Conservation (phyloP, 35 echinoderm and acorn worm species). For the Heliocidaris erythrogramma region DNA sequence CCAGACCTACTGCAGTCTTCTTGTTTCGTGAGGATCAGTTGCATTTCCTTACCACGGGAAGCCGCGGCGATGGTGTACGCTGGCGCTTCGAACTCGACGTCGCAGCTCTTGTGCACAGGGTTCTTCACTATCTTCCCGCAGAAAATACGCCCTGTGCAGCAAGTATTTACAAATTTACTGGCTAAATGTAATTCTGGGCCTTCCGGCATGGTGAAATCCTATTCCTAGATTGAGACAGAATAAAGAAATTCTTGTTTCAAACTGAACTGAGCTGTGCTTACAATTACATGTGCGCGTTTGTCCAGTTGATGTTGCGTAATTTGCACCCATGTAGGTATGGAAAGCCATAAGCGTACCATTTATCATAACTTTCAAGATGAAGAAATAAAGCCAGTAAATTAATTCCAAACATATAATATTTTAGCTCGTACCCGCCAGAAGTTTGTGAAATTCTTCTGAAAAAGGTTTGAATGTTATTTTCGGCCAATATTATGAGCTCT, state of each 20-base stretch:
- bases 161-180: slow-evolving; percentile 72
- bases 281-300: background rate
- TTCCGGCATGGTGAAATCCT: slow-evolving; percentile 71
- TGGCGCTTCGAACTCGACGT: slow-evolving; percentile 66
- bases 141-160: slow-evolving; percentile 74
- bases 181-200: slow-evolving; percentile 87
- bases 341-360: background rate
- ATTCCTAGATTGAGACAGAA: too few relatives aligned
- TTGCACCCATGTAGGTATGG: background rate
- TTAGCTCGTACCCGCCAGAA: too few relatives aligned
- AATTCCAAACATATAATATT: too few relatives aligned
- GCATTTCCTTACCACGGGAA: slow-evolving; percentile 85
- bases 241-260: too few relatives aligned
- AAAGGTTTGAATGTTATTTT: too few relatives aligned
- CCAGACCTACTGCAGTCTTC: background rate
- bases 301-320: background rate
- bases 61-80: slow-evolving; percentile 71
- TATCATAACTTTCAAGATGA: background rate
- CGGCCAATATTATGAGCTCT: too few relatives aligned
- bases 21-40: slow-evolving; percentile 53
- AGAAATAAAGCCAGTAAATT: background rate
- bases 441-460: too few relatives aligned
- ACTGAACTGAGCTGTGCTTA: background rate
- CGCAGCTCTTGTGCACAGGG: slow-evolving; percentile 83
- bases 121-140: slow-evolving; percentile 68